Conservation (phyloP, 2,888 invertebrate species). For the Cecidostiba fungosa region DNA sequence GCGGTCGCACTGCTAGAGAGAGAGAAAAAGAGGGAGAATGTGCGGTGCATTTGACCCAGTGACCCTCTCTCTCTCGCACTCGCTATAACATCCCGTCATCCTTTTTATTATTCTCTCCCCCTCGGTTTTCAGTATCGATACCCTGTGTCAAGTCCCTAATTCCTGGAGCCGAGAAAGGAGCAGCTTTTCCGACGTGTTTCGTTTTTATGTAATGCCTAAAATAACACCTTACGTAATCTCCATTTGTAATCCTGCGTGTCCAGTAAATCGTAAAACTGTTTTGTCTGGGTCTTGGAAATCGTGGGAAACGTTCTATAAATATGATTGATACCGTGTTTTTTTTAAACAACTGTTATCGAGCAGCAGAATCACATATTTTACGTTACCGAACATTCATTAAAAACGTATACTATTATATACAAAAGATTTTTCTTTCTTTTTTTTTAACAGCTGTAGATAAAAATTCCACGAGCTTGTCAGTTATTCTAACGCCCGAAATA, state of each 20-base stretch:
- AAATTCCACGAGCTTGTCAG: background rate
- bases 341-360: background rate
- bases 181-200: background rate
- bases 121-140: conserved; percentile 37
- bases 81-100: conserved; percentile 43
- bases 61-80: conserved; percentile 73
- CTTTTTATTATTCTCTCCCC: conserved; percentile 23
- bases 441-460: background rate
- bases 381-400: background rate
- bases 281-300: background rate
- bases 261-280: conserved; percentile 3
- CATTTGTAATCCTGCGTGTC: background rate
- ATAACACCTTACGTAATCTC: background rate
- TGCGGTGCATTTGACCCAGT: conserved; percentile 77
- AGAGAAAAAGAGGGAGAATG: conserved; percentile 7
- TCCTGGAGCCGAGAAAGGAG: conserved; percentile 18
- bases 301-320: background rate
- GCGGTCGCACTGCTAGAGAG: conserved; percentile 6
- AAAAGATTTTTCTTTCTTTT: too few species aligned
- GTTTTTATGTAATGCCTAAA: conserved; percentile 7
- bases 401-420: too few species aligned
- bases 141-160: background rate
- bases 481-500: background rate
- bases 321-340: background rate
- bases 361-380: background rate